These are phyloP conservation scores for Meteorus cinctellus DNA, from an alignment of 2,888 invertebrate genomes.

Conservation along the genomic window DNA sequence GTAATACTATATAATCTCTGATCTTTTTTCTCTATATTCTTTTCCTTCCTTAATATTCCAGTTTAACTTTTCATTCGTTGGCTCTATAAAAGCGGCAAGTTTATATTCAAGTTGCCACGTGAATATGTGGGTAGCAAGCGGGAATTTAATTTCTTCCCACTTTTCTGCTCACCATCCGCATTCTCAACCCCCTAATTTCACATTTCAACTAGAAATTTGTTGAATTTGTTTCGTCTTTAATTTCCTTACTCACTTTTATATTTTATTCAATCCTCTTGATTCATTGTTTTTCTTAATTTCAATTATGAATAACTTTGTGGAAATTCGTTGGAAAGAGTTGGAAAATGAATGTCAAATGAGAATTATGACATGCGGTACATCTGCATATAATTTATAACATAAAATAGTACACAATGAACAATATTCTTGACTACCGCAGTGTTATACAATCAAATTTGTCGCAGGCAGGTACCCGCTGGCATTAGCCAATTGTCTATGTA, in stretches of 20 bases:
- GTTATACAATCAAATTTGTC: neutral
- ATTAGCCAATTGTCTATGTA: neutral
- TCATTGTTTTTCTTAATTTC: neutral
- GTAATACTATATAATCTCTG: slow-evolving; percentile 22
- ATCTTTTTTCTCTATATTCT: slow-evolving; percentile 34
- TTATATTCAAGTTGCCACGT: slow-evolving; percentile 29
- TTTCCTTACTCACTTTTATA: neutral
- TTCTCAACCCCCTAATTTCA: neutral
- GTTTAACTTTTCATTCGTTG: slow-evolving; percentile 29
- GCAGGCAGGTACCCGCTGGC: neutral
- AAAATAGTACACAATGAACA: neutral
- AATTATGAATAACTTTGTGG: neutral
- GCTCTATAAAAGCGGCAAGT: slow-evolving; percentile 30
- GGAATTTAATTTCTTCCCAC: slow-evolving; percentile 37
- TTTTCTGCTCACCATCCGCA: neutral
- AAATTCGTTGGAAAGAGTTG: neutral
- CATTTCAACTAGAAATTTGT: neutral
- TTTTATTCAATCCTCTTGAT: neutral
- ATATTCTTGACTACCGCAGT: neutral
- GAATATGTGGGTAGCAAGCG: slow-evolving; percentile 33
- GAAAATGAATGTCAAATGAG: neutral
- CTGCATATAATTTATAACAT: neutral
- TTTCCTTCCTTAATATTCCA: slow-evolving; percentile 30
- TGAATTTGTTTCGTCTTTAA: neutral
- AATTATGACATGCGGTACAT: neutral